Conservation (phyloP, 1,140 invertebrate species). For the Calliopsis andreniformis region DNA sequence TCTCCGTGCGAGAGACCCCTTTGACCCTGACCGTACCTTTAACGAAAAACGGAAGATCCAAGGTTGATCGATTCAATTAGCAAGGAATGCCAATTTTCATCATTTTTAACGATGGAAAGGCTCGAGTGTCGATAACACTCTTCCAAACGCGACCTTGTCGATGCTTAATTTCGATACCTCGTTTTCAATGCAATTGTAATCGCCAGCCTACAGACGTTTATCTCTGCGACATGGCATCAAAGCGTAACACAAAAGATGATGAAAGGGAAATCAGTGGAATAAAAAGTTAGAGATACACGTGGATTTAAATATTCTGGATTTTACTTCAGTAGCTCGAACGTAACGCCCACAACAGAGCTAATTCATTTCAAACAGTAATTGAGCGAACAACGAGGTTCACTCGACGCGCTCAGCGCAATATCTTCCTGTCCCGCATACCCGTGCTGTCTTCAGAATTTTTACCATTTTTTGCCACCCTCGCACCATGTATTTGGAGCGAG, state of each 20-base stretch:
- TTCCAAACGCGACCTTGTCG: constrained; percentile 9
- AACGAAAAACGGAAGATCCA: neutral
- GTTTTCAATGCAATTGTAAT: neutral
- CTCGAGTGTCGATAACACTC: constrained; percentile 39
- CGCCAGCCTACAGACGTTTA: neutral
- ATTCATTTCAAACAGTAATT: too few species aligned
- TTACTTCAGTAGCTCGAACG: too few species aligned
- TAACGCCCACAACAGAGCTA: too few species aligned
- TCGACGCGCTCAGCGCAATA: too few species aligned
- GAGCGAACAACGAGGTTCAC: too few species aligned
- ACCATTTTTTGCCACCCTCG: too few species aligned
- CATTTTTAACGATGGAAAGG: constrained; percentile 7
- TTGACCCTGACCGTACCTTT: constrained; percentile 4
- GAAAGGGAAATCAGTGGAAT: neutral
- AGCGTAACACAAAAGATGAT: neutral
- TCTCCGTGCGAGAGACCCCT: too few species aligned
- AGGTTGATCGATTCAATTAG: constrained; percentile 27
- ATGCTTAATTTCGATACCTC: constrained; percentile 17
- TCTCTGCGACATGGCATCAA: neutral
- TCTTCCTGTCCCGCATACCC: too few species aligned
- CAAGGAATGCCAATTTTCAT: constrained; percentile 9
- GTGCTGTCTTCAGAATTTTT: too few species aligned
- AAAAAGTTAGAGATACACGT: neutral
- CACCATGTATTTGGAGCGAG: too few species aligned
- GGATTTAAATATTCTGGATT: too few species aligned